Conservation (phyloP, 2,113 vertebrate species). For the Origma solitaria region DNA sequence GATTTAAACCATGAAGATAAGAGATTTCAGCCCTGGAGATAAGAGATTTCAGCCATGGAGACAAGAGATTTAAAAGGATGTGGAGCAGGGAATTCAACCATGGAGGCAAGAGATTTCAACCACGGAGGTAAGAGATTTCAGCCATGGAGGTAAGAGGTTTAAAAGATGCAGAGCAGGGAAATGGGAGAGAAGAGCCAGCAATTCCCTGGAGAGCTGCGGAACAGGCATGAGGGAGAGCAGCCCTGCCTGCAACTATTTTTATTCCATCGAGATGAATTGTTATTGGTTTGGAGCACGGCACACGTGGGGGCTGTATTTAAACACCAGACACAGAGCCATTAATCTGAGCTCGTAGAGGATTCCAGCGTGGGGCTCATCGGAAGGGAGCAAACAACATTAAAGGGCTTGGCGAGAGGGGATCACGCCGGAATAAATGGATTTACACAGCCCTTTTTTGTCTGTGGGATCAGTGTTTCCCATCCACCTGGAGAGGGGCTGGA, state of each 20-base stretch:
- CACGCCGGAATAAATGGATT: not conserved
- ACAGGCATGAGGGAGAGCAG: not conserved
- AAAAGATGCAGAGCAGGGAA: not conserved
- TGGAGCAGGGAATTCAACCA: not conserved
- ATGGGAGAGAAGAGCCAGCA: not conserved
- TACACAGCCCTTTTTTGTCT: not conserved
- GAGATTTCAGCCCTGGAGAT: no score
- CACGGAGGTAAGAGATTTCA: not conserved
- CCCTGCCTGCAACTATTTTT: conserved; percentile 1
- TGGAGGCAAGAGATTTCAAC: no score
- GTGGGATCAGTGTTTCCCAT: not conserved
- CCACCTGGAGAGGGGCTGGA: not conserved
- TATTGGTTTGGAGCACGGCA: not conserved
- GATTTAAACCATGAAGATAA: no score
- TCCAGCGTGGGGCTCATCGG: not conserved
- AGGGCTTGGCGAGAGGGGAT: not conserved
- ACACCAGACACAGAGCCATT: not conserved
- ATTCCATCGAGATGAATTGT: conserved; percentile 22
- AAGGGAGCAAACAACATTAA: not conserved
- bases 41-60: no score
- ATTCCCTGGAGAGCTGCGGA: not conserved
- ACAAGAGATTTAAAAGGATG: not conserved
- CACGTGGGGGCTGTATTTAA: conserved; percentile 15
- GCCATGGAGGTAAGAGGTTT: not conserved
- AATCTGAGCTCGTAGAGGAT: not conserved